Evolutionary conservation across 2,888 invertebrate species (phyloP), one percentile per base, ranked within the genome.

Genomic region (Drosophila pegasa): DNA sequence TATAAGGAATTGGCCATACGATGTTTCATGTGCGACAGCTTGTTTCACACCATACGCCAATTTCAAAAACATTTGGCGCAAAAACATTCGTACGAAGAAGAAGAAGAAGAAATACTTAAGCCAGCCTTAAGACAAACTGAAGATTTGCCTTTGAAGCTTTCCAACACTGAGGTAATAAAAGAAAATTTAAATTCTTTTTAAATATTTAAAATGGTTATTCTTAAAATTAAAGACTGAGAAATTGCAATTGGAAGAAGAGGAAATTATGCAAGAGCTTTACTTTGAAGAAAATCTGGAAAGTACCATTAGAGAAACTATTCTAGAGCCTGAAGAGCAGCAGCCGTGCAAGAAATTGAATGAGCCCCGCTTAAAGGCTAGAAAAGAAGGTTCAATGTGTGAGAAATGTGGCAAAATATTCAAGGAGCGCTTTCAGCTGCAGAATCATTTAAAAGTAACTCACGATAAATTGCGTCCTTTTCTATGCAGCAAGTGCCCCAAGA

Each of bases 401-500:
- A 41, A 20, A 14, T 63, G 62, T 41, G 48, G 62, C 25, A n/a
- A 33, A 7, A 16, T 41, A 7, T 55, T 45, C 12, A 61, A 38
- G 31, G 8, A 14, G 29, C 31, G 7, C 14, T 18, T 1, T 43
- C 43, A 18, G 18, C 25, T 62, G 6, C 16, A n/a, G 8, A 29
- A 20, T 20, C 63, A 63, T 43, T 18, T 40, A 14, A 20, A 20
- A 9, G 14, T 20, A 2, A 4, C 7, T 14, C 52, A 54, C 18
- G 38, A 64, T n/a, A 31, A 38, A 16, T 18, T 38, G 6, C 45
- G 64, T 10, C 27, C 5, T 2, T 64, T 22, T 9, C 37, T 35
- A 37, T 62, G 61, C 40, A 47, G 47, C 40, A 18, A 18, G 7
- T 62, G 51, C 3, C 18, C n/a, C n/a, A 64, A 45, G 29, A 25